Conservation (phyloP, 2,888 invertebrate species). For the Caradrina clavipalpis region DNA sequence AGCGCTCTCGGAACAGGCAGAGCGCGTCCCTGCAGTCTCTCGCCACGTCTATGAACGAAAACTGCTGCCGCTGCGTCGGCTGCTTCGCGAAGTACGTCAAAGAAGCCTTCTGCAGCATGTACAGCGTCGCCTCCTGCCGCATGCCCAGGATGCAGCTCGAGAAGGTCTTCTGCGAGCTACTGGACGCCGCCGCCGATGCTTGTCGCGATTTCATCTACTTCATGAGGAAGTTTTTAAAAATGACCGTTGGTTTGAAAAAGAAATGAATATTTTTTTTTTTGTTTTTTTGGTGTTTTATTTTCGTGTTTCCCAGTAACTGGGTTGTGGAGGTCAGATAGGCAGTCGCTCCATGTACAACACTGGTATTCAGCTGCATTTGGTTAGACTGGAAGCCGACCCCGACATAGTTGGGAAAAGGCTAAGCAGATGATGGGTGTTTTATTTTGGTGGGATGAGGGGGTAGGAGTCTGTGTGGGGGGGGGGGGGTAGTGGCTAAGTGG, state of each 20-base stretch:
- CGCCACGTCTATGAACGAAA: not conserved
- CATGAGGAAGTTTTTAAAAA: not conserved
- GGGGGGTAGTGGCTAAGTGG: too few species aligned
- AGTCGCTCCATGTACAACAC: too few species aligned
- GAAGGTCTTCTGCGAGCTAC: constrained; percentile 10
- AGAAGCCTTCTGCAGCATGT: not conserved
- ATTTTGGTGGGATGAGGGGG: too few species aligned
- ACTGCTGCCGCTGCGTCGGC: constrained; percentile 11
- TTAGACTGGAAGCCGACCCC: too few species aligned
- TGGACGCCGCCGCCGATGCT: not conserved
- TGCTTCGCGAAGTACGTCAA: not conserved
- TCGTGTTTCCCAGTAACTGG: too few species aligned
- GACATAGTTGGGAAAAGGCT: too few species aligned
- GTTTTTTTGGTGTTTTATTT: constrained; percentile 1
- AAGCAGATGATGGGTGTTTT: too few species aligned
- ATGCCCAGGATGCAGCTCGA: not conserved
- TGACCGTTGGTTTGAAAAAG: too few species aligned
- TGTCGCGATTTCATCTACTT: not conserved
- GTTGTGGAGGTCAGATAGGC: too few species aligned
- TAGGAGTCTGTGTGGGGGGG: too few species aligned
- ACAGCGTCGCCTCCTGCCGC: not conserved
- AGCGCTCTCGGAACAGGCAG: too few species aligned
- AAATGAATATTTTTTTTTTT: not conserved
- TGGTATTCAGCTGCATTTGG: too few species aligned
- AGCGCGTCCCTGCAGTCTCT: constrained; percentile 8